Conservation (phyloP, 2,797 vertebrate genomes). For the Cebuella pygmaea region DNA sequence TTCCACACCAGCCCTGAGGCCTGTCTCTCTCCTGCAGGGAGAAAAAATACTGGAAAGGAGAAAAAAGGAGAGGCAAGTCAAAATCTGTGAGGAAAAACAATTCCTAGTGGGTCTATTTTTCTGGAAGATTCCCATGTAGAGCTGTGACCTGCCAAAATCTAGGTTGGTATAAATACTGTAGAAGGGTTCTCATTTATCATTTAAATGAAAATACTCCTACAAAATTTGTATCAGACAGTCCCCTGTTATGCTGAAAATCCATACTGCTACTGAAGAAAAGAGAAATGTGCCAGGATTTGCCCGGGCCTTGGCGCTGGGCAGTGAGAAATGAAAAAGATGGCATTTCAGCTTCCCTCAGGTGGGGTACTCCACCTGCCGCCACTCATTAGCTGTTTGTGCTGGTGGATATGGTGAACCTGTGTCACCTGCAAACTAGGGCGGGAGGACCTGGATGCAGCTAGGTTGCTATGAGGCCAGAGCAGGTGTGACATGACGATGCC, state of each 20-base stretch:
- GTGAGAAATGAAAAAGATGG: too few relatives aligned
- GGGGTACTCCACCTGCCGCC: not conserved
- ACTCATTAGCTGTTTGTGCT: not conserved
- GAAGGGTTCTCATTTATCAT: not conserved
- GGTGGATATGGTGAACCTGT: not conserved
- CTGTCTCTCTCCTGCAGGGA: not conserved
- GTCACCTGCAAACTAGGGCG: not conserved
- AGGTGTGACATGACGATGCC: too few relatives aligned
- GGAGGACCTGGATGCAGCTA: not conserved
- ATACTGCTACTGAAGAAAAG: not conserved
- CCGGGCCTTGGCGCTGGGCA: not conserved
- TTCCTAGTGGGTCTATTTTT: not conserved
- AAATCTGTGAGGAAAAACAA: not conserved
- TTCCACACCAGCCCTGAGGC: not conserved
- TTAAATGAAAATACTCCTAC: not conserved
- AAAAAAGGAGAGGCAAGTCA: not conserved
- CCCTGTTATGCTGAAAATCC: not conserved
- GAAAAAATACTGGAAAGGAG: rapidly evolving
- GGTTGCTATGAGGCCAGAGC: not conserved
- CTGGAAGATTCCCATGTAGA: not conserved
- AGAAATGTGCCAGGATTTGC: too few relatives aligned
- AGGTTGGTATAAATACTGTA: not conserved
- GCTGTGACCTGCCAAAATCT: not conserved
- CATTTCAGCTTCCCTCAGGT: not conserved
- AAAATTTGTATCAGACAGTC: not conserved